Evolutionary conservation across 2,888 invertebrate genomes (phyloP).

Genomic region (Zhengitettix transpicula): DNA sequence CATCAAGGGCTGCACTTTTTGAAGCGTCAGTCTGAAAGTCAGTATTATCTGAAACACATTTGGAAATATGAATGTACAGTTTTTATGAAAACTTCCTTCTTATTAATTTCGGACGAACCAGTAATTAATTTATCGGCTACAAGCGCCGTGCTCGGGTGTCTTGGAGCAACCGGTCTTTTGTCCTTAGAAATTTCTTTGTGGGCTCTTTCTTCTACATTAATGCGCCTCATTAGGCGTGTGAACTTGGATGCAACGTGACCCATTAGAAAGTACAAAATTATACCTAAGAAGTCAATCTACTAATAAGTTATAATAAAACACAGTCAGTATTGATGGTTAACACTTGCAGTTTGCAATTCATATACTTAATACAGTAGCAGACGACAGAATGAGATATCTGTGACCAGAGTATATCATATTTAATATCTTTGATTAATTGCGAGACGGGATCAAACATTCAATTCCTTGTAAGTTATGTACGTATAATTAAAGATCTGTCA

Average conservation of each 20-base stretch:
- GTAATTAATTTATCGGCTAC: conserved; percentile 46
- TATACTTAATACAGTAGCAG: no score
- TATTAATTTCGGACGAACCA: conserved; percentile 20
- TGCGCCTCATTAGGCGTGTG: conserved; percentile 27
- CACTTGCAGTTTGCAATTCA: no score
- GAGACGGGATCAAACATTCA: no score
- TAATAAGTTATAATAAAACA: no score
- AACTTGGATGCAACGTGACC: conserved; percentile 45
- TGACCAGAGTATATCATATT: no score
- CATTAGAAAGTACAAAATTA: conserved; percentile 28
- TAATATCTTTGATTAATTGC: no score
- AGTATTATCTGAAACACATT: conserved; percentile 34
- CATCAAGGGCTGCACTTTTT: conserved; percentile 44
- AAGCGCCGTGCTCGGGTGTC: conserved; percentile 38
- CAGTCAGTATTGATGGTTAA: no score
- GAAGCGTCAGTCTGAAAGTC: conserved; percentile 39
- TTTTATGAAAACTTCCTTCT: no score
- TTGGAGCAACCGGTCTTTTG: conserved; percentile 51
- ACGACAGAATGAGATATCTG: no score
- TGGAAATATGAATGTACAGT: conserved; percentile 1
- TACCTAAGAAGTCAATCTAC: no score
- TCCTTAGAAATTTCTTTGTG: conserved; percentile 48
- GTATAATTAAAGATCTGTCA: no score
- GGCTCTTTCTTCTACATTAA: conserved; percentile 62
- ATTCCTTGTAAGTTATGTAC: no score